Evolutionary conservation across 2,888 invertebrate species (phyloP).

Genomic region (Hypselothyrea guttata): DNA sequence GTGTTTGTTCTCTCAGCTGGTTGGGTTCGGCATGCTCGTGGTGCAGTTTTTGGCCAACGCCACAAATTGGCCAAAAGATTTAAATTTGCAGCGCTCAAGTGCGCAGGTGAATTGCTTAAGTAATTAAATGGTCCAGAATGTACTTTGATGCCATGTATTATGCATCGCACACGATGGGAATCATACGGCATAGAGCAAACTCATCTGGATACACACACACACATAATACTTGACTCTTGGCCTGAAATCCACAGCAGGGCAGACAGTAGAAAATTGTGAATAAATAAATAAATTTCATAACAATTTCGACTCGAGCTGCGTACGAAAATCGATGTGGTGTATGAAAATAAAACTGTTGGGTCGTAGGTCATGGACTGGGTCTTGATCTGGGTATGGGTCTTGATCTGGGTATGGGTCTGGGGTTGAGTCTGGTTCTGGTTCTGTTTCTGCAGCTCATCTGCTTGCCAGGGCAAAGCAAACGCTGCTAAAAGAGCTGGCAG

Average conservation of each 20-base stretch:
- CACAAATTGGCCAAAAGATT: conserved; percentile 2
- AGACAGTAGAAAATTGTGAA: conserved; percentile 13
- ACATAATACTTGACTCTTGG: conserved; percentile 1
- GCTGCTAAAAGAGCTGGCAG: neutral
- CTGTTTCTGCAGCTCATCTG: conserved; percentile 2
- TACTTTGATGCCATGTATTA: neutral
- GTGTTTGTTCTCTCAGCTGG: too few species aligned
- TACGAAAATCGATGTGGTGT: conserved; percentile 45
- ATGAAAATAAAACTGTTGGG: neutral
- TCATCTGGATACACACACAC: neutral
- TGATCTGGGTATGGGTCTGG: too few species aligned
- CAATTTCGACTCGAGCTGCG: conserved; percentile 39
- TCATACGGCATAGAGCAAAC: too few species aligned
- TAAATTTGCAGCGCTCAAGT: neutral
- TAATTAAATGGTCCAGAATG: conserved; percentile 32
- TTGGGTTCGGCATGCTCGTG: too few species aligned
- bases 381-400: too few species aligned
- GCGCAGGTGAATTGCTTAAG: conserved; percentile 26
- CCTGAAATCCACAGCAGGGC: conserved; percentile 10
- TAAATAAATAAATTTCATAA: conserved; percentile 46
- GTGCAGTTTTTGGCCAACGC: neutral
- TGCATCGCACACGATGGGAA: neutral
- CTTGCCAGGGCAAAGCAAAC: neutral
- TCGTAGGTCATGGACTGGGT: conserved; percentile 5
- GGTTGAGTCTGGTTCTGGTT: too few species aligned